Percentiles rank a stretch among this genome's conserved stretches.
Conservation (phyloP, 2,888 invertebrate species). For the Lasioglossum pauxillum region DNA sequence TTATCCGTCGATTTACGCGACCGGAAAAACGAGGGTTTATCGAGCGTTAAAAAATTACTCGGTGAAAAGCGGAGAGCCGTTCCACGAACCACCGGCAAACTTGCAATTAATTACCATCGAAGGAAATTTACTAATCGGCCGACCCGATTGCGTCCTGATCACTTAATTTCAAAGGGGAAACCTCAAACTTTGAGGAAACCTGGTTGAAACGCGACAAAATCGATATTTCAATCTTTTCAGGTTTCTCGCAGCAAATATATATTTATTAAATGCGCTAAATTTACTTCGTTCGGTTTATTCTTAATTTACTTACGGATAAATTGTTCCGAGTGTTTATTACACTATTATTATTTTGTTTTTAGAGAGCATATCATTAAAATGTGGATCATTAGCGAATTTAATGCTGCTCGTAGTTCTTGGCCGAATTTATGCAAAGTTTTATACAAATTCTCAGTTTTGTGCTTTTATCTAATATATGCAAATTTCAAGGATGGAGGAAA, state of each 20-base stretch:
- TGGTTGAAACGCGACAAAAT: neutral
- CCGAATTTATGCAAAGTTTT: too few relatives aligned
- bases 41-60: constrained; percentile 14
- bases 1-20: constrained; percentile 7
- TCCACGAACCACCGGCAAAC: neutral
- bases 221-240: neutral
- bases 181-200: neutral
- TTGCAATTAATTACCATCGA: neutral
- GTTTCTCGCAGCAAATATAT: neutral
- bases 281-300: neutral
- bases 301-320: neutral
- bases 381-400: neutral
- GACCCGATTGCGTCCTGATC: neutral
- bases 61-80: neutral
- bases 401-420: neutral
- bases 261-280: neutral
- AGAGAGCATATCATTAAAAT: neutral
- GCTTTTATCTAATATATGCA: too few relatives aligned
- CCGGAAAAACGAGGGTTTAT: neutral
- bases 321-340: neutral
- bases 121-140: neutral
- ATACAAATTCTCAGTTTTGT: too few relatives aligned
- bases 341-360: too few relatives aligned
- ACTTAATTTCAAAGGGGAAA: neutral
- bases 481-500: too few relatives aligned